Evolutionary conservation across 2,113 vertebrate species (phyloP).

Genomic region (Misgurnus anguillicaudatus): DNA sequence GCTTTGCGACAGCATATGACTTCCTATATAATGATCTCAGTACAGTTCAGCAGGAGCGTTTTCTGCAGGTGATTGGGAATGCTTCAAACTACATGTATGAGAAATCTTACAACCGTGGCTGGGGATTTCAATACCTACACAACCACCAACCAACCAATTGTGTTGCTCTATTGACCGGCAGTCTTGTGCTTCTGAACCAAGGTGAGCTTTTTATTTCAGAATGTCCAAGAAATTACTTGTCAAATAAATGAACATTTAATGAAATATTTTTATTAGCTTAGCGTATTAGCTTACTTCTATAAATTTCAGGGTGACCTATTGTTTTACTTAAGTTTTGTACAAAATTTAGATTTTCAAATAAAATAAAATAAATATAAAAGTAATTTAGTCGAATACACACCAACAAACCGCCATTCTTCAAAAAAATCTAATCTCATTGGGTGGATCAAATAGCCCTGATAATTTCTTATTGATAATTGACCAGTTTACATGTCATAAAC

Average conservation of each 20-base stretch:
- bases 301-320: too few species aligned
- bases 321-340: too few species aligned
- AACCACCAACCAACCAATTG: constrained; percentile 99
- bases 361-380: too few species aligned
- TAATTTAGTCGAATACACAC: too few species aligned
- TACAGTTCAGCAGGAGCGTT: constrained; percentile 89
- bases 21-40: constrained; percentile 91
- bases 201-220: constrained; percentile 71
- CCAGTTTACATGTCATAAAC: too few species aligned
- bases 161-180: constrained; percentile 93
- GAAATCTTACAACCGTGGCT: constrained; percentile 90
- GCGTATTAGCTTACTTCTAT: too few species aligned
- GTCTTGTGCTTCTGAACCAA: constrained; percentile 95
- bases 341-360: too few species aligned
- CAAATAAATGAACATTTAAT: neutral
- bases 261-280: neutral
- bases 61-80: constrained; percentile 95
- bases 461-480: too few species aligned
- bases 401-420: too few species aligned
- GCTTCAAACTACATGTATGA: constrained; percentile 93
- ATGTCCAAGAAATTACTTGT: neutral
- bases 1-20: constrained; percentile 97
- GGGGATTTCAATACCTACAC: constrained; percentile 98
- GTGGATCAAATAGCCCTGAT: too few species aligned
- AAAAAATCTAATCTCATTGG: too few species aligned